phyloP scores from a whole-genome alignment of 2,113 vertebrate species.

The Dunckerocampus dactyliophorus region DNA sequence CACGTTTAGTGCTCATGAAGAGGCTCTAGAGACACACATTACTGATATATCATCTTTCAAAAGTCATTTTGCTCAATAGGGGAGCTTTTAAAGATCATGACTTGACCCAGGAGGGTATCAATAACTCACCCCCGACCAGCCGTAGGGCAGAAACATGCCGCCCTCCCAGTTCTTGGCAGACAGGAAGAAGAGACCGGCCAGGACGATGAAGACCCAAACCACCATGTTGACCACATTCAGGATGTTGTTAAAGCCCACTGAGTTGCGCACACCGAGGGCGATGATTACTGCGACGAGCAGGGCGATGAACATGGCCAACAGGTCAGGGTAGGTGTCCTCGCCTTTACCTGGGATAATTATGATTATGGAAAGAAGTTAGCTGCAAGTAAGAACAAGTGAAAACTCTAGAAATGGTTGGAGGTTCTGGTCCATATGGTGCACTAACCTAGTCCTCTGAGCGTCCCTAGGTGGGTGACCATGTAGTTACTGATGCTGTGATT shows the following conservation, averaged over 20 bases:
- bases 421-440: not conserved
- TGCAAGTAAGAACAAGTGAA: too few relatives aligned
- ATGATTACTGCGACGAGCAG: constrained; percentile 86
- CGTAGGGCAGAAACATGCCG: constrained; percentile 87
- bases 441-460: constrained; percentile 85
- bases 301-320: constrained; percentile 88
- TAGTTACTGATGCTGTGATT: constrained; percentile 94
- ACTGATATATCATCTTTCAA: too few relatives aligned
- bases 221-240: constrained; percentile 89
- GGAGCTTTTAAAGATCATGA: too few relatives aligned
- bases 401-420: too few relatives aligned
- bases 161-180: constrained; percentile 85
- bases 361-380: too few relatives aligned
- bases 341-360: constrained; percentile 79
- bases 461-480: constrained; percentile 89
- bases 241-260: constrained; percentile 91
- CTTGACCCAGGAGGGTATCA: not conserved
- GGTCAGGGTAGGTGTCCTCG: constrained; percentile 92
- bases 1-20: too few relatives aligned
- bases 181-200: constrained; percentile 89
- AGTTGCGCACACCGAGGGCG: constrained; percentile 89
- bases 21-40: too few relatives aligned
- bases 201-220: constrained; percentile 93
- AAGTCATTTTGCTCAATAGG: too few relatives aligned
- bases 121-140: constrained; percentile 94